These are phyloP conservation scores for Dynastes tityus DNA, from an alignment of 2,888 invertebrate genomes.

Conservation along the genomic window DNA sequence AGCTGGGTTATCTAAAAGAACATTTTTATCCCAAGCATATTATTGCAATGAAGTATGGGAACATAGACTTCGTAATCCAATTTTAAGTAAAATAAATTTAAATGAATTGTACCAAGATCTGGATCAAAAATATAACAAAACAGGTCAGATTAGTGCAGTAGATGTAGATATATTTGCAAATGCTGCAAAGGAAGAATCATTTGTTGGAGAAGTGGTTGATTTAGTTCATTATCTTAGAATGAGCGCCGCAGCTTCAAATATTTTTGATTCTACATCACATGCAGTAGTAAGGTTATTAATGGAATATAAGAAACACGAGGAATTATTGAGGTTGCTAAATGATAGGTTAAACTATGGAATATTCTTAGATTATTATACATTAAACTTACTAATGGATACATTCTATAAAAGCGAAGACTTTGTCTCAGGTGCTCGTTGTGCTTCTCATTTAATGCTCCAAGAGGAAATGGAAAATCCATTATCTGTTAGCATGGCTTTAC, in stretches of 20 bases:
- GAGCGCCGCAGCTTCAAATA: constrained; percentile 80
- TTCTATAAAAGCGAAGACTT: constrained; percentile 81
- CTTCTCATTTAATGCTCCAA: constrained; percentile 88
- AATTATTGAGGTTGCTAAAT: constrained; percentile 81
- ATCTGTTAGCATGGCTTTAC: constrained; percentile 79
- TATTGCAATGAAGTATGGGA: constrained; percentile 83
- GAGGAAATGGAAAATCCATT: constrained; percentile 87
- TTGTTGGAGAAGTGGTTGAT: constrained; percentile 82
- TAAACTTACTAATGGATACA: constrained; percentile 86
- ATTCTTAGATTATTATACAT: constrained; percentile 87
- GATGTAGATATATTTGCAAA: constrained; percentile 90
- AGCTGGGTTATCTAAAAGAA: constrained; percentile 62
- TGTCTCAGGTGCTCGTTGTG: constrained; percentile 83
- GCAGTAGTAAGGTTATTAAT: constrained; percentile 81
- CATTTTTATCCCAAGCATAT: constrained; percentile 82
- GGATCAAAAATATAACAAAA: constrained; percentile 77
- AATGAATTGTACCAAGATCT: constrained; percentile 81
- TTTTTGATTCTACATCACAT: constrained; percentile 86
- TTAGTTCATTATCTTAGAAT: constrained; percentile 81
- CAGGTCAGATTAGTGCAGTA: constrained; percentile 80
- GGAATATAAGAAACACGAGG: constrained; percentile 74
- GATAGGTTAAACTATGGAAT: constrained; percentile 91
- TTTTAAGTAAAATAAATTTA: constrained; percentile 76
- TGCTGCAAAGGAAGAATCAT: constrained; percentile 73
- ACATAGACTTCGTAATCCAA: constrained; percentile 75